Evolutionary conservation across 1,140 invertebrate species (phyloP), one percentile per base, ranked within the genome.

Genomic region (Eupristina koningsbergeri): DNA sequence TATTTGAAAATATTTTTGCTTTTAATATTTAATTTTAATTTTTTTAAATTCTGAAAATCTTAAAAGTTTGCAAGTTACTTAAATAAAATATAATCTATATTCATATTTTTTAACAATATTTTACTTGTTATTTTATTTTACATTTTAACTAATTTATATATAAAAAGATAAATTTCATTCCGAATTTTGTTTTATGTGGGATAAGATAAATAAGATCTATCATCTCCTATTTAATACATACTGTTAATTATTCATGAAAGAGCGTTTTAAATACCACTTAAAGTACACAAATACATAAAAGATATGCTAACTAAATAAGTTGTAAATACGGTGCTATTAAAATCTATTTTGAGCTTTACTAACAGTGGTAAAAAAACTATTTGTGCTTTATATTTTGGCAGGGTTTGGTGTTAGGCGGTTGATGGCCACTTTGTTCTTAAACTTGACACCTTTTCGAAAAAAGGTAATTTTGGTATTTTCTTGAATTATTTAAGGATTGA

Each of bases 341-440:
- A 41, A 53, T 53, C 50, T 73, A 36, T 29, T 73, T 80, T 73
- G 29, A 80, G 79, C 64, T 80, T 80, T 80, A 86, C 80, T 83
- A 86, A 84, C 69, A 86, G 34, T 47, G n/a, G 26, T 47, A 29
- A 80, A 74, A 79, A 67, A 83, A 64, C 41, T 63, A 26, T 50
- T 77, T 75, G 26, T 67, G 58, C 71, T 75, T 82, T 75, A 50
- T 69, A 86, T 88, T 87, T 87, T 87, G 88, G 89, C 89, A 90
- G 90, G 91, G 91, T 92, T 92, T 92, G 92, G 92, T 92, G 91
- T 92, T 88, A 92, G 90, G 90, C 91, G 92, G 91, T 92, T 92
- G 88, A 89, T 89, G 91, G 92, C 86, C 92, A 92, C 92, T 91
- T 92, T 92, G 90, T 89, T 88, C 75, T 87, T 87, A 84, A 85